Base-by-base conservation (phyloP, 2,113 vertebrate species). In the Mesembrinibis cayennensis region DNA sequence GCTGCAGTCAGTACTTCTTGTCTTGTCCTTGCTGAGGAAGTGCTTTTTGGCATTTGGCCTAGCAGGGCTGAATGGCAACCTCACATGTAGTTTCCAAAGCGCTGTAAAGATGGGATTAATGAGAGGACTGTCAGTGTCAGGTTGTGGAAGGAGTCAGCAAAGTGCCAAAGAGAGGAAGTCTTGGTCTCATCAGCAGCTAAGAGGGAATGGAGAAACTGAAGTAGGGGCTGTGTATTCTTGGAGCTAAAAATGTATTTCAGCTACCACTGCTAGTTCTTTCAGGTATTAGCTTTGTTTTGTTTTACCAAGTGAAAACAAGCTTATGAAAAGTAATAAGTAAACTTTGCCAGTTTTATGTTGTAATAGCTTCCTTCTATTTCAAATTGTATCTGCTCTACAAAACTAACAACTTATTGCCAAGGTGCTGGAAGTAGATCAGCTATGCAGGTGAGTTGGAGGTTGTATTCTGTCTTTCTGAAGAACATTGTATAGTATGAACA, bases 291-390 rank as follows among this genome's bases (percentile, higher is more conserved):
- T 50, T 82, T 80, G 56, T 10, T 92, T 88, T 88, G 19, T 67
- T 96, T 93, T 72, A 87, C 44, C 45, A 27, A 80, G 53, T 86
- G 3, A 76, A 87, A 95, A 80, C 52, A 67, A 89, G 36, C 16
- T 65, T 95, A 59, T 66, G 32, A 50, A 73, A 92, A 71, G 17
- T 16, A 58, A 0, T 40, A 70, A 59, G 34, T 77, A 77, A 92
- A 70, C 32, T 81, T 55, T 38, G 19, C n/a, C 67, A 74, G 34
- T 21, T 45, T 65, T 22, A 40, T 49, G 26, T 58, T 92, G 25
- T 65, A 47, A 77, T 77, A 86, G 21, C 55, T 83, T 94, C 22
- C 27, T 66, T 87, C 67, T 89, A 10, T 66, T 92, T 81, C 10
- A 78, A 87, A n/a, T 62, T 32, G 1, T 74, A 58, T 70, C n/a